Conservation (phyloP, 2,113 vertebrate genomes). For the Australoheros scitulus region DNA sequence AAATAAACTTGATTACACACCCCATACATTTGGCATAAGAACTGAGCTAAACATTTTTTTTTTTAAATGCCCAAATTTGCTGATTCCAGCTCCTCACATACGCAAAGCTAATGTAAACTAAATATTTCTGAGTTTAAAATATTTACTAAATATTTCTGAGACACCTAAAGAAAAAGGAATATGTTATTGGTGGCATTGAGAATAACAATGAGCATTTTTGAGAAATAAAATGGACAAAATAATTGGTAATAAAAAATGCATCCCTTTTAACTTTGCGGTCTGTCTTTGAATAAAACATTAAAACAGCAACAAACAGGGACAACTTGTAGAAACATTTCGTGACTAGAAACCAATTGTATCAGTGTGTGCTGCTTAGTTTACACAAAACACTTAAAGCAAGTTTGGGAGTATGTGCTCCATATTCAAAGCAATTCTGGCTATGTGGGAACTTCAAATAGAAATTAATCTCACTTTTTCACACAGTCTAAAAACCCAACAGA, state of each 20-base stretch:
- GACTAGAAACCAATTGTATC: neutral
- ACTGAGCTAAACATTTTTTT: neutral
- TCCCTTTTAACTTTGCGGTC: neutral
- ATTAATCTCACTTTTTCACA: slow-evolving; percentile 6
- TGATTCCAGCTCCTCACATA: neutral
- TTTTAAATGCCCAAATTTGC: neutral
- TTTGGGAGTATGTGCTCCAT: slow-evolving; percentile 8
- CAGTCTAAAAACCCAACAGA: neutral
- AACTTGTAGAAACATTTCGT: neutral
- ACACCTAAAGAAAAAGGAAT: neutral
- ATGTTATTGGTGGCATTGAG: neutral
- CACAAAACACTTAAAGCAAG: neutral
- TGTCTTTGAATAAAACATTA: neutral
- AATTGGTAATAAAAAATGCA: neutral
- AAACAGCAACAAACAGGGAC: neutral
- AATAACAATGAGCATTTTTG: neutral
- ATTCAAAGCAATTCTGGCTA: slow-evolving; percentile 6
- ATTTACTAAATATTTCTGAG: neutral
- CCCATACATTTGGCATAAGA: neutral
- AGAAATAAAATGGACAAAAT: neutral
- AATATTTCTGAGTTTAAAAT: neutral
- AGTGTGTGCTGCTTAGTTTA: neutral
- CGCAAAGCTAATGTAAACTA: neutral
- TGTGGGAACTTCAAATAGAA: slow-evolving; percentile 10
- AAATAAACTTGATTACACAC: neutral